Evolutionary conservation across 2,797 vertebrate species (phyloP), one percentile per base, ranked within the genome.

Genomic region (Fistularia commersonii): DNA sequence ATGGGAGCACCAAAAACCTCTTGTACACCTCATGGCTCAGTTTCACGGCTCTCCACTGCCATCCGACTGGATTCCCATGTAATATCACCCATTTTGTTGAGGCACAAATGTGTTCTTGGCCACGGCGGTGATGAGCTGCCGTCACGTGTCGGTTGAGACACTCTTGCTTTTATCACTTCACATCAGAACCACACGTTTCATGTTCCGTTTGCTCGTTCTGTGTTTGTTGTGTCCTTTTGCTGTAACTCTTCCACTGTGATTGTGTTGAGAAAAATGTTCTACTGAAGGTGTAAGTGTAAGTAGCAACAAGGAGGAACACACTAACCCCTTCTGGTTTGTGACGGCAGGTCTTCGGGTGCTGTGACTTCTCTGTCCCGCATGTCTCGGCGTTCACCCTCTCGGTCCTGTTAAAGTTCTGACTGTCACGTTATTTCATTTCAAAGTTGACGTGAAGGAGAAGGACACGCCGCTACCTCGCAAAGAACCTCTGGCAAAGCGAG

Each of bases 371-470:
- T 65, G 31, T 49, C 11, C 61, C 23, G 61, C 62, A 55, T 67
- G 50, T 35, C 33, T 65, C 45, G 39, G 23, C 48, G 35, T 41
- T 60, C 62, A 6, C 12, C 50, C 46, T 46, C 32, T 70, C 36
- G 1, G 2, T 66, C 55, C 52, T 45, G 3, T 0, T 37, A 7
- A 51, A 32, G 40, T 47, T 69, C 69, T 87, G 36, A 87, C 43
- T 72, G 11, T 73, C 6, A 0, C 68, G 6, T 79, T 1, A 47
- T 85, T 77, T 80, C 38, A 55, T 74, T 79, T 77, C 53, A 7
- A 89, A 89, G 84, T 69, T 73, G 69, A 75, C 23, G 62, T 54
- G 32, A 74, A 84, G 69, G 66, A 81, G 48, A 74, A 76, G 64
- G 69, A 74, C 39, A 6, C 41, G 0, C 61, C 54, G 3, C 36